Base-by-base conservation (phyloP, 1,140 invertebrate genomes). In the Drosophila ananassae region DNA sequence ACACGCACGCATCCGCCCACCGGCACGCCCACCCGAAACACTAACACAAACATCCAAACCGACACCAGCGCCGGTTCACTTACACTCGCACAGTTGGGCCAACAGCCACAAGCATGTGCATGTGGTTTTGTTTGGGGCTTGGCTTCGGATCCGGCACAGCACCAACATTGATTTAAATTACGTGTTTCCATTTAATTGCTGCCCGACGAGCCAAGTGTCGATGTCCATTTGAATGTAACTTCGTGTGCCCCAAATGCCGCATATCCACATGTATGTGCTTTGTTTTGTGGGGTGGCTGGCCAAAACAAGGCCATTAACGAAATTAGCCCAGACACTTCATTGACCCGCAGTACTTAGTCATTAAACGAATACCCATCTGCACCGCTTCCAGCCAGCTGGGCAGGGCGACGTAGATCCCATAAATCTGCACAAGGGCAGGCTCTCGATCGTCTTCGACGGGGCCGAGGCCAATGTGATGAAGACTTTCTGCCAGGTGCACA, bases 121-220 rank as follows among this genome's bases (percentile, higher is more conserved):
- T 89, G 82, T 82, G 83, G 83, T 79, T 89, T 87, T 89, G 83
- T 89, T 89, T 89, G 73, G 73, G 79, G 83, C 83, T 78, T 72
- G 73, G 83, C 82, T 89, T 89, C 79, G 64, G 79, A 75, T 72
- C 75, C 59, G 53, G 67, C 67, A 78, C 62, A 87, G 79, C 10
- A 56, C 51, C 66, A 69, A 69, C 83, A 89, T 89, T 89, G 84
- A 89, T 89, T 89, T 89, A 89, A 89, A 89, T 89, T 89, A 89
- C 83, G 83, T 89, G 83, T 89, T 89, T 89, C 79, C 79, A 89
- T 89, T 89, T 89, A 89, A 89, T 89, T 89, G 83, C 72, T 63
- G 73, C 59, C 66, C 64, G 51, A 57, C 54, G 58, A 77, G 74
- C 59, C 60, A 68, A 89, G 78, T 82, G 78, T 82, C 79, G 79